Evolutionary conservation across 1,140 invertebrate species (phyloP), one percentile per base, ranked within the genome.

Genomic region (Nylanderia fulva): DNA sequence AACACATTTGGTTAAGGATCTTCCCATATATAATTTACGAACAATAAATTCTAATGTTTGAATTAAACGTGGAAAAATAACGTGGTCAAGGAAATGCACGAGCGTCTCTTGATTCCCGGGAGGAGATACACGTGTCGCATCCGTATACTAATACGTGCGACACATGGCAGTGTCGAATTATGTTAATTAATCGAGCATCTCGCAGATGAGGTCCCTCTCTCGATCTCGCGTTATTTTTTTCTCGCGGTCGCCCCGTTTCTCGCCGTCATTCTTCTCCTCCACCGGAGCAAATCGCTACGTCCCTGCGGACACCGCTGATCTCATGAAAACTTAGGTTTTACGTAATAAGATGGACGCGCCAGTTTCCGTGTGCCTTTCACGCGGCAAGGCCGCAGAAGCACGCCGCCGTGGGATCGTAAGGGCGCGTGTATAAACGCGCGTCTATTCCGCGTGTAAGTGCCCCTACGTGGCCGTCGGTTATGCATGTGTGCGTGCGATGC

Each of bases 291-390:
- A 83, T 76, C 76, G 72, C 56, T 74, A 72, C 83, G 77, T 85
- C 72, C 54, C 75, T 68, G 72, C 83, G 71, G 58, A 63, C 45
- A 71, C 54, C 24, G 84, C 71, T 82, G 87, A 88, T 92, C 89
- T 91, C 92, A 86, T 90, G 92, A 92, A 92, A 92, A 92, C 79
- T 90, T 77, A 66, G 83, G 75, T 84, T 91, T 92, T 92, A 92
- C 92, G 92, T 92, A 92, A 92, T 91, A 92, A 92, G 91, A 92
- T 92, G 92, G 92, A 92, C 90, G 92, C 86, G 88, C 68, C 79
- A 69, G 92, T 92, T 92, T 92, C 92, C 92, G 91, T 92, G 85
- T 92, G 92, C 92, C 92, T 92, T 92, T 92, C 92, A 92, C 92
- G 88, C 91, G 87, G 89, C 92, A 92, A 92, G 92, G 92, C 91